Conservation (phyloP, 2,888 invertebrate genomes). For the Agelastica alni region DNA sequence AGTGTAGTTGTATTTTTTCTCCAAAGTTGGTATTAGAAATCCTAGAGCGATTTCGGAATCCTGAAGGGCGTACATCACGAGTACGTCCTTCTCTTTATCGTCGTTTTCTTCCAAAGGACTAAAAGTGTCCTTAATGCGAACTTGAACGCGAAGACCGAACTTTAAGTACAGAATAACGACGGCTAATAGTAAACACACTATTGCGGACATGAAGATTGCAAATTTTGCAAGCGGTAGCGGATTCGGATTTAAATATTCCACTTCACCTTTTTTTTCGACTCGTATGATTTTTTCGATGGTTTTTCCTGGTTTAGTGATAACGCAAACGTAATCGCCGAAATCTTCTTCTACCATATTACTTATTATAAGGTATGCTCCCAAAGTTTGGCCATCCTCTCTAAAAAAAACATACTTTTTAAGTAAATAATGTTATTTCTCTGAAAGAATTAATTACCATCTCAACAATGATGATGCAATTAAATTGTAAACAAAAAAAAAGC, state of each 20-base stretch:
- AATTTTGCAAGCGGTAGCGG: conserved; percentile 65
- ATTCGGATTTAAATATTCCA: conserved; percentile 49
- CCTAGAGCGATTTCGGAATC: conserved; percentile 67
- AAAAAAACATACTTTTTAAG: too few relatives aligned
- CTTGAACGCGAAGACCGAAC: conserved; percentile 58
- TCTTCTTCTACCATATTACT: conserved; percentile 64
- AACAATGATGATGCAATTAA: too few relatives aligned
- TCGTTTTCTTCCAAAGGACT: conserved; percentile 58
- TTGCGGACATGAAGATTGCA: conserved; percentile 58
- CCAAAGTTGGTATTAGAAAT: conserved; percentile 65
- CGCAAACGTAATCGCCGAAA: conserved; percentile 73
- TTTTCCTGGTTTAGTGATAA: conserved; percentile 68
- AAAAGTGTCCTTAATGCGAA: conserved; percentile 60
- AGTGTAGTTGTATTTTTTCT: conserved; percentile 67
- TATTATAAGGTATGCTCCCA: conserved; percentile 72
- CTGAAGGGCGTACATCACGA: conserved; percentile 67
- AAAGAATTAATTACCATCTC: too few relatives aligned
- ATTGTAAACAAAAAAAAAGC: too few relatives aligned
- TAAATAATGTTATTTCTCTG: too few relatives aligned
- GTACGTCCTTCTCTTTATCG: conserved; percentile 65
- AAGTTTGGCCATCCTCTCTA: conserved; percentile 73
- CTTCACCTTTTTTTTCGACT: conserved; percentile 61
- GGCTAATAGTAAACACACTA: conserved; percentile 59
- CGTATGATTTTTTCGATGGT: conserved; percentile 60
- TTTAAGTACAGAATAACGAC: conserved; percentile 60